phyloP scores from a whole-genome alignment of 2,888 invertebrate species.

The Troglohyphantes excavatus region DNA sequence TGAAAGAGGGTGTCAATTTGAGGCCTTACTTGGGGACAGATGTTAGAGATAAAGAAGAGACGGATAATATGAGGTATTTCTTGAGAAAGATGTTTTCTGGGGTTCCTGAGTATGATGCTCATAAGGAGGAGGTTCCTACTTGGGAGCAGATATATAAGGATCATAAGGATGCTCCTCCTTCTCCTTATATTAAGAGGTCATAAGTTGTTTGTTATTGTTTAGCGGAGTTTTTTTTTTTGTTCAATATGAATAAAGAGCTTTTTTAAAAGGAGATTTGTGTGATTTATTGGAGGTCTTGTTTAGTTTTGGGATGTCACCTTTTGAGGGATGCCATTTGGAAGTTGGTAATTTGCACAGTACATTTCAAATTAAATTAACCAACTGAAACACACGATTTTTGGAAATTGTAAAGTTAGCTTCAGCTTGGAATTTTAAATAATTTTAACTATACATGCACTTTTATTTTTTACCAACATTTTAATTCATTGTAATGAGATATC shows the following conservation, averaged over 20 bases:
- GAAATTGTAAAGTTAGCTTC: too few relatives aligned
- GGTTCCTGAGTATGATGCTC: conserved; percentile 81
- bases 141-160: conserved; percentile 90
- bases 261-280: neutral
- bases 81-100: conserved; percentile 83
- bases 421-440: too few relatives aligned
- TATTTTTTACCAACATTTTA: too few relatives aligned
- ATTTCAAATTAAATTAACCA: too few relatives aligned
- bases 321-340: too few relatives aligned
- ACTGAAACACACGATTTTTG: too few relatives aligned
- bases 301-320: too few relatives aligned
- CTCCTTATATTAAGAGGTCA: conserved; percentile 49
- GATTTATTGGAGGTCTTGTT: too few relatives aligned
- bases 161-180: conserved; percentile 75
- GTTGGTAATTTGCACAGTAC: too few relatives aligned
- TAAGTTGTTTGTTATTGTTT: conserved; percentile 5
- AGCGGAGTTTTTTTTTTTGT: neutral
- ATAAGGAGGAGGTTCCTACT: conserved; percentile 88
- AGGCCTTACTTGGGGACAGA: conserved; percentile 88
- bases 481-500: too few relatives aligned
- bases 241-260: neutral
- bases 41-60: conserved; percentile 87
- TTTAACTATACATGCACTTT: too few relatives aligned
- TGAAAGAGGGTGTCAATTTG: conserved; percentile 85
- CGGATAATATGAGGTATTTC: conserved; percentile 86